phyloP scores from a whole-genome alignment of 2,888 invertebrate species.

The Dexiosoma caninum region DNA sequence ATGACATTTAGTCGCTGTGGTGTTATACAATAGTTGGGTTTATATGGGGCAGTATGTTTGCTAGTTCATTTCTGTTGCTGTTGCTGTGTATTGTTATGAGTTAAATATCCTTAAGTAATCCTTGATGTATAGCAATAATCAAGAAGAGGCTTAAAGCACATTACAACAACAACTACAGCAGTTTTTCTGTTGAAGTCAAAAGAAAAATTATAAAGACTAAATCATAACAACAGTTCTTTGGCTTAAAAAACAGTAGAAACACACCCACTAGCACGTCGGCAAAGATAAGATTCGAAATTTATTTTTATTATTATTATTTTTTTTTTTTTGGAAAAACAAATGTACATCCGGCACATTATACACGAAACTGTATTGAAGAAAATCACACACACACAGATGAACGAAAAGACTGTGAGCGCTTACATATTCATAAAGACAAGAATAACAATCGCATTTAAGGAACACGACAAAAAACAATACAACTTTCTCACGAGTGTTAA shows the following conservation, averaged over 20 bases:
- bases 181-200: too few relatives aligned
- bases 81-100: neutral
- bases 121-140: conserved; percentile 50
- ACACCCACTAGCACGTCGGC: neutral
- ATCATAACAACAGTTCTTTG: conserved; percentile 8
- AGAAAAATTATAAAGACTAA: neutral
- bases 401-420: neutral
- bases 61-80: neutral
- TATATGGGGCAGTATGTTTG: conserved; percentile 9
- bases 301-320: too few relatives aligned
- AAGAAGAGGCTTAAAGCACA: conserved; percentile 27
- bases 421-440: neutral
- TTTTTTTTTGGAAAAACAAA: conserved; percentile 33
- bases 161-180: too few relatives aligned
- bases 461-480: conserved; percentile 23
- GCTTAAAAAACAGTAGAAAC: neutral
- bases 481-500: conserved; percentile 47
- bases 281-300: too few relatives aligned
- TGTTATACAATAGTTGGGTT: neutral
- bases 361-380: conserved; percentile 26
- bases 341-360: conserved; percentile 55
- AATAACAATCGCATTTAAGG: conserved; percentile 21
- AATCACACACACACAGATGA: neutral
- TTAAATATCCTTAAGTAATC: conserved; percentile 56
- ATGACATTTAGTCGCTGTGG: neutral